Evolutionary conservation across 2,113 vertebrate species (phyloP).

Genomic region (Cephalopholis sonnerati): DNA sequence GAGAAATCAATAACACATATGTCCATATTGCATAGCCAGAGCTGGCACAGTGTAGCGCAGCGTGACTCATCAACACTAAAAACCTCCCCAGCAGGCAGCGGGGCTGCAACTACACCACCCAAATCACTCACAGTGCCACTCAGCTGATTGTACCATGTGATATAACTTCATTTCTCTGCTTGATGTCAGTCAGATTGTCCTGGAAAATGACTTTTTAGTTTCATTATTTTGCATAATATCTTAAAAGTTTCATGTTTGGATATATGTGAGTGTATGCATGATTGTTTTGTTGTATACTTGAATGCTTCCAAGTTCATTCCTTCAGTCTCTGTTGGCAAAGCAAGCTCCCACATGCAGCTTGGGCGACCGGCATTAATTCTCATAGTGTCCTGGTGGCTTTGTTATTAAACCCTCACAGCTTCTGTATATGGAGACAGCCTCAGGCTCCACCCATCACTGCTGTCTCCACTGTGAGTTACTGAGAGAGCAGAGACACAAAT

Average conservation of each 20-base stretch:
- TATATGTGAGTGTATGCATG: background rate
- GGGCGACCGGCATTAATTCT: slow-evolving; percentile 12
- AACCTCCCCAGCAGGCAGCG: slow-evolving; percentile 11
- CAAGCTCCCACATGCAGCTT: slow-evolving; percentile 60
- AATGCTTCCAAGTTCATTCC: slow-evolving; percentile 27
- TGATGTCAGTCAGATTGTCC: slow-evolving; percentile 35
- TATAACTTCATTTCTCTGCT: background rate
- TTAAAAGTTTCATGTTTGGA: background rate
- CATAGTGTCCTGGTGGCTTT: slow-evolving; percentile 17
- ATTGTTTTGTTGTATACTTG: slow-evolving; percentile 1
- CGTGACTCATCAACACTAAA: slow-evolving; percentile 23
- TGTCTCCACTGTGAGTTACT: slow-evolving; percentile 65
- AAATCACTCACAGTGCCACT: slow-evolving; percentile 18
- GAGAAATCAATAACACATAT: slow-evolving; percentile 11
- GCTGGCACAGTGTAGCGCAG: slow-evolving; percentile 29
- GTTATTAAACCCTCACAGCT: slow-evolving; percentile 29
- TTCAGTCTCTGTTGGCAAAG: slow-evolving; percentile 37
- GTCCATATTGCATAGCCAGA: slow-evolving; percentile 73
- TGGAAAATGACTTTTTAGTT: slow-evolving; percentile 22
- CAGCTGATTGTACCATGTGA: slow-evolving; percentile 16
- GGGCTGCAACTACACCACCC: slow-evolving; percentile 6
- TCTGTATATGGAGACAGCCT: slow-evolving; percentile 35
- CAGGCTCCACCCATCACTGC: slow-evolving; percentile 27
- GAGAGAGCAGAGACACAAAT: slow-evolving; percentile 3
- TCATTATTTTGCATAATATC: slow-evolving; percentile 27